Percentiles rank a stretch among this genome's conserved stretches.
phyloP scores from a whole-genome alignment of 2,113 vertebrate genomes.

The Embiotoca jacksoni region DNA sequence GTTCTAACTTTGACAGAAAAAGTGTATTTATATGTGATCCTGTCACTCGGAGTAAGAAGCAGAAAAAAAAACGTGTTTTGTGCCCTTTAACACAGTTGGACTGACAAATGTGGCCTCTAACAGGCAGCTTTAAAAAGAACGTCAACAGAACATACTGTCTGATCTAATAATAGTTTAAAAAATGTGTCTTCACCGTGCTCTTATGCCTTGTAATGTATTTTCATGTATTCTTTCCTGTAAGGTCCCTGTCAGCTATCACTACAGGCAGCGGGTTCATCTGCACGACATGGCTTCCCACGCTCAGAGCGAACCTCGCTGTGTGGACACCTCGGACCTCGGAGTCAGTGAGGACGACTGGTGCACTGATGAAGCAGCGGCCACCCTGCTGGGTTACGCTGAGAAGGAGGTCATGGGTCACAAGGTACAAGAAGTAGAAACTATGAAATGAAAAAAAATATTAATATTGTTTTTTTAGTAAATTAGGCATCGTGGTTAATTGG shows the following conservation, averaged over 20 bases:
- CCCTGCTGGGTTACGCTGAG: conserved; percentile 73
- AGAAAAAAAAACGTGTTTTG: too few relatives aligned
- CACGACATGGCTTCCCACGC: conserved; percentile 15
- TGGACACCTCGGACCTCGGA: conserved; percentile 93
- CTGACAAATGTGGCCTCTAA: too few relatives aligned
- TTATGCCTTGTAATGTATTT: background rate
- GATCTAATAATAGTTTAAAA: too few relatives aligned
- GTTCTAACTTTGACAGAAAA: too few relatives aligned
- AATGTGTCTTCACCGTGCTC: too few relatives aligned
- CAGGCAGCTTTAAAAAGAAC: too few relatives aligned
- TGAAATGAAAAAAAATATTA: too few relatives aligned
- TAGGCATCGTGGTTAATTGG: too few relatives aligned
- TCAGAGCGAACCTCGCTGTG: conserved; percentile 77
- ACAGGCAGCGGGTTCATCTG: conserved; percentile 71
- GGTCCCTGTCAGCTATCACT: conserved; percentile 90
- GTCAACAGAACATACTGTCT: too few relatives aligned
- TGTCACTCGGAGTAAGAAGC: too few relatives aligned
- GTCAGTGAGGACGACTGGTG: conserved; percentile 78
- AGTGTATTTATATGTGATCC: too few relatives aligned
- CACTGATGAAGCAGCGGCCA: conserved; percentile 65
- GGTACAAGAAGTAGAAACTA: conserved; percentile 16
- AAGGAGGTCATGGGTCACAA: conserved; percentile 75
- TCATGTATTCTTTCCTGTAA: conserved; percentile 12
- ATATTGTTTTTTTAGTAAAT: background rate
- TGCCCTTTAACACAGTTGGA: too few relatives aligned